Evolutionary conservation across 2,113 vertebrate genomes (phyloP), one percentile per base, ranked within the genome.

Genomic region (Cochlearius cochlearius): DNA sequence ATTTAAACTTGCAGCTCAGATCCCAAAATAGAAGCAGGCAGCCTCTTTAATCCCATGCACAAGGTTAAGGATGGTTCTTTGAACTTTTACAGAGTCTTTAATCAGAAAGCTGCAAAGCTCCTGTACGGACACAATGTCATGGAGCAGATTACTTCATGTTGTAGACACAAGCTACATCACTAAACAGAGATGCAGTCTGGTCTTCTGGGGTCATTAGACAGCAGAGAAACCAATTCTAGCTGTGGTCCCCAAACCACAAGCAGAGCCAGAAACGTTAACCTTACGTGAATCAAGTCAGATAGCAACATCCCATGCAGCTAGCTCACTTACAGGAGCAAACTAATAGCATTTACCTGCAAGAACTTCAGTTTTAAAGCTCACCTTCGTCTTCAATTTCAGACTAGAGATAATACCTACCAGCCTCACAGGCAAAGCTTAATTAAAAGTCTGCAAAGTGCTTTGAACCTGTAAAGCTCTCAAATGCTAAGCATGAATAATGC

Each of bases 401-500:
- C 63, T 0, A 32, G 63, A 94, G 58, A 52, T 53, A 88, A 78
- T 27, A 63, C 60, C 72, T n/a, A 63, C n/a, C 64, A 73, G 66
- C 66, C 66, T 95, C 94, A 87, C 69, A 81, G 89, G 87, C 62
- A 82, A 62, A 91, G 84, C 74, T 94, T 84, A 97, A 95, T 94
- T 95, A 88, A 66, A 95, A 95, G 86, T 73, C 92, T 94, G 74
- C 86, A 43, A 75, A 89, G 53, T 58, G 80, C 95, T 96, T 91
- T 96, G 92, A 97, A 96, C 80, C 76, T 85, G 91, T 49, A 81
- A 87, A 94, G 74, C 76, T 90, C 78, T 83, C 87, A 79, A 91
- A 90, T 13, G 32, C 86, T 87, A 59, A 72, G 91, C 77, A 82
- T 78, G 93, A 97, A 32, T 94, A 94, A 89, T 4, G 69, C 76